phyloP scores from a whole-genome alignment of 1,140 invertebrate species.

The Diorhabda sublineata region DNA sequence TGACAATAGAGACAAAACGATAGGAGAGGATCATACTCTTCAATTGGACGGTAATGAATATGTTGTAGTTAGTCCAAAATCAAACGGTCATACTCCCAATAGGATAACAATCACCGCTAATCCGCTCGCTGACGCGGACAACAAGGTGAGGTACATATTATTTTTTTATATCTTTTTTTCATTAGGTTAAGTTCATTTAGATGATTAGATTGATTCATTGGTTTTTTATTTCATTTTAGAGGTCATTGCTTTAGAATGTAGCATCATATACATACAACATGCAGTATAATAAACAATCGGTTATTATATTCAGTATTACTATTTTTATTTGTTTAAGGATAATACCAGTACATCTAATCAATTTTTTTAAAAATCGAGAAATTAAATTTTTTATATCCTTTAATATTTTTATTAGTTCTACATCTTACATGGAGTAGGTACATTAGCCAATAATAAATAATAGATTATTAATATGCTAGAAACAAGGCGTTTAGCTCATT shows the following conservation, averaged over 20 bases:
- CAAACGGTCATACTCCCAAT: conserved; percentile 58
- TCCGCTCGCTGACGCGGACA: conserved; percentile 61
- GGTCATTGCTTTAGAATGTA: neutral
- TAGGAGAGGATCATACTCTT: conserved; percentile 48
- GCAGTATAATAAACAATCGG: too few species aligned
- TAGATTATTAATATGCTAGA: too few species aligned
- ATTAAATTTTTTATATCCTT: too few species aligned
- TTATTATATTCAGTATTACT: too few species aligned
- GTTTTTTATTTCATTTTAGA: neutral
- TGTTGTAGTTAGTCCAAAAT: conserved; percentile 43
- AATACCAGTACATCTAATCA: too few species aligned
- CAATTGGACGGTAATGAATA: conserved; percentile 50
- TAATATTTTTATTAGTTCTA: too few species aligned
- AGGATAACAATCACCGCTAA: conserved; percentile 68
- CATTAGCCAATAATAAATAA: too few species aligned
- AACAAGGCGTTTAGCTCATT: too few species aligned
- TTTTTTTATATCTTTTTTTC: conserved; percentile 12
- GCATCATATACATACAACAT: neutral
- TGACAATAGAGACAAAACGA: conserved; percentile 42
- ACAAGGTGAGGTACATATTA: conserved; percentile 52
- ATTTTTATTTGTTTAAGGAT: too few species aligned
- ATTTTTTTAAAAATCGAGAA: too few species aligned
- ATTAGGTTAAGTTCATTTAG: neutral
- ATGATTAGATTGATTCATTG: neutral
- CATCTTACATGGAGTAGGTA: too few species aligned